Evolutionary conservation across 2,888 invertebrate species (phyloP), one percentile per base, ranked within the genome.

Genomic region (Eupithecia insigniata): DNA sequence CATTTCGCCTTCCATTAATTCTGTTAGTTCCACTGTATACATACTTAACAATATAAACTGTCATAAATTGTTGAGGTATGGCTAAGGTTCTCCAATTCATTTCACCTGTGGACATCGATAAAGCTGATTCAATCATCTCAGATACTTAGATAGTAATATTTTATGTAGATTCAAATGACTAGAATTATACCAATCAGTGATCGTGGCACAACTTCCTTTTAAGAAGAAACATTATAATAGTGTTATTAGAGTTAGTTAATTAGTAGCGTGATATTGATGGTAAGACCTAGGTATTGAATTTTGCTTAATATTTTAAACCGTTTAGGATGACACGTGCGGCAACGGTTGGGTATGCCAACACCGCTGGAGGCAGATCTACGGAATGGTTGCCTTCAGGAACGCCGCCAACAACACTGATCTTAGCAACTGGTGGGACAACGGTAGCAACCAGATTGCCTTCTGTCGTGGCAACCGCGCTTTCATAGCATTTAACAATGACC

Each of bases 331-430:
- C 0, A 79, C 89, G 0, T 97, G 97, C 82, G 94, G 94, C 1
- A 95, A 95, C 78, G 96, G 96, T 8, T 97, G 97, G 96, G 89
- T 97, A 0, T 97, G 97, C 83, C 97, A 98, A 87, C 96, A 97
- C 86, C 94, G 97, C 1, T 97, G 97, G 97, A 89, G 96, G 1
- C 96, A 96, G 84, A 96, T 97, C 79, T 95, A 92, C 88, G 95
- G 95, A 75, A 97, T 97, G 97, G 96, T 96, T 0, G 93, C 84
- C 0, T 97, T 97, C 86, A 95, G 96, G 73, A 97, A 96, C 81
- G 95, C 92, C 0, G 96, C 96, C 0, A 92, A 90, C n/a, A 91
- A 88, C 51, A 95, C 96, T 0, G 84, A 80, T 0, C 71, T 96
- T 0, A 92, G 90, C 61, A 93, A 95, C 83, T 98, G 97, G 97